Percentiles rank a stretch among this genome's conserved stretches.
These are phyloP conservation scores for Patiria pectinifera DNA, from an alignment of 53 echinoderm and acorn worm species.

Conservation along the genomic window DNA sequence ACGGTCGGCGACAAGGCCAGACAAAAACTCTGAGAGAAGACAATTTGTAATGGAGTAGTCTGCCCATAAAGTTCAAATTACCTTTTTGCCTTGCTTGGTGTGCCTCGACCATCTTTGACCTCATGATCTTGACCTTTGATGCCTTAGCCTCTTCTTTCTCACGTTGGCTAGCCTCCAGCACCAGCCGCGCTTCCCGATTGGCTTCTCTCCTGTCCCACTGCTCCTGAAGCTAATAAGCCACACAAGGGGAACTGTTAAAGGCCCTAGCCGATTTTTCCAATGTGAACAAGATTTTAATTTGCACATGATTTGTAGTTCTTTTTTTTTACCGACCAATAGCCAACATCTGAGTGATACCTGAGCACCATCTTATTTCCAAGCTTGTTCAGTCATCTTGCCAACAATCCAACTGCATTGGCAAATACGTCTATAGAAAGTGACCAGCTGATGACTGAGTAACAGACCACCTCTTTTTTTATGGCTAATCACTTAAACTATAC, in stretches of 20 bases:
- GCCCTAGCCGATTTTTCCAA: background rate
- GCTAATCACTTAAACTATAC: no score
- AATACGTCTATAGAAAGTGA: no score
- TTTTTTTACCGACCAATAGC: no score
- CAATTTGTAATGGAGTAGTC: background rate
- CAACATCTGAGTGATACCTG: no score
- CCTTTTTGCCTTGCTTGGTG: conserved; percentile 34
- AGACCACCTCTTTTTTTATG: no score
- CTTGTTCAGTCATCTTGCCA: no score
- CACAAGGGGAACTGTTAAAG: background rate
- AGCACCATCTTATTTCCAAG: no score
- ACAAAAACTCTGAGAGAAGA: background rate
- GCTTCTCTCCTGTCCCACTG: conserved; percentile 38
- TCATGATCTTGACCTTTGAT: conserved; percentile 40
- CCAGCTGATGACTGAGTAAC: no score
- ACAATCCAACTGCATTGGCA: no score
- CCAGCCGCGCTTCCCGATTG: background rate
- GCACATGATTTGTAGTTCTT: no score
- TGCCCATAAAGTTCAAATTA: background rate
- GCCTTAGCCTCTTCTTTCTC: conserved; percentile 17
- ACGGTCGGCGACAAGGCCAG: background rate
- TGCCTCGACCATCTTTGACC: conserved; percentile 35
- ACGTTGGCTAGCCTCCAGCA: background rate
- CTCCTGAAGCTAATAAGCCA: conserved; percentile 13
- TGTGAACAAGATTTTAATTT: no score